Evolutionary conservation across 2,888 invertebrate species (phyloP).

Genomic region (Calliopum simillimum): DNA sequence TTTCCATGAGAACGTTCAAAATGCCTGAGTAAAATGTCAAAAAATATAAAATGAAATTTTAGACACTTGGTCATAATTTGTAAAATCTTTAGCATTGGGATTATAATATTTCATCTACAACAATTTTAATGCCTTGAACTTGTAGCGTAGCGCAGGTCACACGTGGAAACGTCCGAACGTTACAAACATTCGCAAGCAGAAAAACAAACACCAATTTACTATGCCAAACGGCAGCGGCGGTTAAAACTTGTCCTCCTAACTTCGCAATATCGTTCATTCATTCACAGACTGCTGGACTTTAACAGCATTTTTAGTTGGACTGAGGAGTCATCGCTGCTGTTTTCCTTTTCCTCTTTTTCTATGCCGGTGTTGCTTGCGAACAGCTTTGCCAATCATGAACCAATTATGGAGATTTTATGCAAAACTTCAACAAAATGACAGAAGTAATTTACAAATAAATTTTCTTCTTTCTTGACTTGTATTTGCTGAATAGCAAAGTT

Average conservation of each 20-base stretch:
- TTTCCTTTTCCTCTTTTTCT: not conserved
- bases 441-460: conserved; percentile 37
- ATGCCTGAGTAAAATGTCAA: no score
- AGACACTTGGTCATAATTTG: no score
- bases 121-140: no score
- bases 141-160: no score
- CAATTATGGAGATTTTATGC: conserved; percentile 57
- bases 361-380: not conserved
- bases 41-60: no score
- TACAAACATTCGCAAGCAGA: not conserved
- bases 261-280: not conserved
- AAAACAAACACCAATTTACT: conserved; percentile 23
- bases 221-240: conserved; percentile 15
- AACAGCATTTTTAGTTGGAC: not conserved
- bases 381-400: conserved; percentile 50
- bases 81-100: no score
- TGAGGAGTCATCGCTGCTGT: not conserved
- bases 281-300: not conserved
- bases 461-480: not conserved
- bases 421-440: conserved; percentile 37
- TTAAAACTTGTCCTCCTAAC: conserved; percentile 17
- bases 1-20: no score
- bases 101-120: no score
- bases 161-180: no score
- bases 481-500: not conserved